Evolutionary conservation across 2,888 invertebrate species (phyloP), one percentile per base, ranked within the genome.

Genomic region (Cotesia congregata): DNA sequence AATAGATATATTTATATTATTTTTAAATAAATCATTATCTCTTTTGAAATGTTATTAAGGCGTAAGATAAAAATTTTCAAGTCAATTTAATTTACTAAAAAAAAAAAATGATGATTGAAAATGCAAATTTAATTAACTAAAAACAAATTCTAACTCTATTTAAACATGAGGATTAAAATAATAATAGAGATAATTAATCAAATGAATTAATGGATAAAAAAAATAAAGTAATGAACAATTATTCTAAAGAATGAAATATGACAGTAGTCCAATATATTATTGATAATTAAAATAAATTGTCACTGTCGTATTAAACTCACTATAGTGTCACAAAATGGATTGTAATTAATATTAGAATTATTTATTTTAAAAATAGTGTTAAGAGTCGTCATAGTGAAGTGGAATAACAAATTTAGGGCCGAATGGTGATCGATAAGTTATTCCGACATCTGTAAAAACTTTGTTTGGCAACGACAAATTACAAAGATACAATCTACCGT

Each of bases 391-490:
- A 50, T 86, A 82, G 87, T 94, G 93, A 83, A 95, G 90, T 68
- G 95, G 94, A 90, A 95, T 94, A 83, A 95, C 94, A 90, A 94
- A 95, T 90, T 95, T 95, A 75, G 94, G 93, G 74, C 95, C 95
- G 85, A 97, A 97, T 6, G 97, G 97, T 81, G 96, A 94, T 85
- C 93, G 93, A 91, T 97, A 97, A 80, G 92, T 91, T 79, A 97
- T 94, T 75, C 94, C 94, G 82, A 94, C 93, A 84, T 94, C 94
- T 73, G 91, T 90, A 90, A 94, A 96, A 84, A 96, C 92, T 87
- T 93, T 93, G 82, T 92, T 91, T 40, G 97, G 97, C 86, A 97
- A 92, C 82, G 95, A 95, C 85, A 97, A 91, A 91, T 97, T 95
- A 88, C 95, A 96, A 81, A 97, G 92, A 91, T 96, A 96, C 83